Evolutionary conservation across 2,113 vertebrate genomes (phyloP).

Genomic region (Pao palembangensis): DNA sequence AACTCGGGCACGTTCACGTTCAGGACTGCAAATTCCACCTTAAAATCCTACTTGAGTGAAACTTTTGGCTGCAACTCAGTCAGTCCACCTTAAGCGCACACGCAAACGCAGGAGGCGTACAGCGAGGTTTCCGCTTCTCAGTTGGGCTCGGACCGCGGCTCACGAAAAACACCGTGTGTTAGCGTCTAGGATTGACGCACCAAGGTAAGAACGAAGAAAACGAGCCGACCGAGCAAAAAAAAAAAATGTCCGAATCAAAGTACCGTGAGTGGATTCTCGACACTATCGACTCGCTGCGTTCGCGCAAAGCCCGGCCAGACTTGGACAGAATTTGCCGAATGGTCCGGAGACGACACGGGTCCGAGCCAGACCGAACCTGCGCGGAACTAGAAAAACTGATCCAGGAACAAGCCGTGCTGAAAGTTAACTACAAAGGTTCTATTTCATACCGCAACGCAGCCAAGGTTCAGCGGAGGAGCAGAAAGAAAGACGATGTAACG

Average conservation of each 20-base stretch:
- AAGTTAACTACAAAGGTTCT: slow-evolving; percentile 92
- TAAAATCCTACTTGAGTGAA: slow-evolving; percentile 66
- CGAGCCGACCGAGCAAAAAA: slow-evolving; percentile 41
- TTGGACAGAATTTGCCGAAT: slow-evolving; percentile 90
- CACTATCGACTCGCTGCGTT: slow-evolving; percentile 90
- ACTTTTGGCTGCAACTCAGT: slow-evolving; percentile 55
- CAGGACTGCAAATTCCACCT: slow-evolving; percentile 67
- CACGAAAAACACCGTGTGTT: slow-evolving; percentile 70
- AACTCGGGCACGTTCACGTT: slow-evolving; percentile 37
- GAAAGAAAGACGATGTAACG: slow-evolving; percentile 75
- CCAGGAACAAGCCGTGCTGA: slow-evolving; percentile 84
- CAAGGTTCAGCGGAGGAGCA: slow-evolving; percentile 81
- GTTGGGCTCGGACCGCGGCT: slow-evolving; percentile 78
- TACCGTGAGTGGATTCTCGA: slow-evolving; percentile 91
- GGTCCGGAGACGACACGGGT: slow-evolving; percentile 89
- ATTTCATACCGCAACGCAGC: slow-evolving; percentile 89
- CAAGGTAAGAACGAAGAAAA: slow-evolving; percentile 47
- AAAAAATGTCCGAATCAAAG: slow-evolving; percentile 75
- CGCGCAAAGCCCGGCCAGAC: slow-evolving; percentile 90
- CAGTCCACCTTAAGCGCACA: slow-evolving; percentile 82
- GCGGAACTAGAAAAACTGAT: slow-evolving; percentile 89
- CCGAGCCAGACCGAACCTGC: slow-evolving; percentile 86
- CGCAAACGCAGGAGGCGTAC: slow-evolving; percentile 76
- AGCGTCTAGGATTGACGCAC: slow-evolving; percentile 69
- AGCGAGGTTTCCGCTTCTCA: slow-evolving; percentile 78